phyloP scores from a whole-genome alignment of 1,140 invertebrate species.

The Octopus sinensis region DNA sequence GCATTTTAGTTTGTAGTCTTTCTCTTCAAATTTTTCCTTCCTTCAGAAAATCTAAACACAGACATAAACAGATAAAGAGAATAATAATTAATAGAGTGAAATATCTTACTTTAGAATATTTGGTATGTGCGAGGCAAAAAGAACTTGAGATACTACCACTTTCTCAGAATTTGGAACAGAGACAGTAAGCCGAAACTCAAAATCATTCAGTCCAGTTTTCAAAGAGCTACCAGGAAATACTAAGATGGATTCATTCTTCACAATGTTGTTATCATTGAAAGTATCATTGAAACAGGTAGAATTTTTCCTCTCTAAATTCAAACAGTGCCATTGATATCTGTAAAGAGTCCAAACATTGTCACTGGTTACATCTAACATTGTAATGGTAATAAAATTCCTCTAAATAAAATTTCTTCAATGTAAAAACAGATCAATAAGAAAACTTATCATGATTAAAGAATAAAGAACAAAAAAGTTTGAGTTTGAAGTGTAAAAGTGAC shows the following conservation, averaged over 20 bases:
- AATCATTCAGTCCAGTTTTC: conserved; percentile 13
- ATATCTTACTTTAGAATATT: conserved; percentile 13
- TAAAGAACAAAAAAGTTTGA: no score
- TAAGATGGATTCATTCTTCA: not conserved
- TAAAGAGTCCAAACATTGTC: not conserved
- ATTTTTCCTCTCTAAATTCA: not conserved
- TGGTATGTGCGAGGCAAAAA: not conserved
- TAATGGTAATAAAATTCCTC: no score
- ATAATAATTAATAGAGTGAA: not conserved
- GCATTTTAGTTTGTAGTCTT: no score
- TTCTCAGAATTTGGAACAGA: conserved; percentile 4
- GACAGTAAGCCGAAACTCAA: conserved; percentile 27
- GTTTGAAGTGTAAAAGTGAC: no score
- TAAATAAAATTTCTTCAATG: no score
- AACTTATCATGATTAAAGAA: no score
- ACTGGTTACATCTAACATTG: no score
- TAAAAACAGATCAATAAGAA: no score
- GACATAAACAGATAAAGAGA: no score
- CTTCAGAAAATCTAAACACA: no score
- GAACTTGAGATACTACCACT: conserved; percentile 18
- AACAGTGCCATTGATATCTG: conserved; percentile 32
- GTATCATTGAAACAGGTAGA: conserved; percentile 20
- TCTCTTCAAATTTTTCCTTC: no score
- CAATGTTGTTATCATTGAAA: not conserved
- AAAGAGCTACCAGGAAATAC: not conserved